phyloP scores from a whole-genome alignment of 2,797 vertebrate genomes.

The Acanthis flammea region DNA sequence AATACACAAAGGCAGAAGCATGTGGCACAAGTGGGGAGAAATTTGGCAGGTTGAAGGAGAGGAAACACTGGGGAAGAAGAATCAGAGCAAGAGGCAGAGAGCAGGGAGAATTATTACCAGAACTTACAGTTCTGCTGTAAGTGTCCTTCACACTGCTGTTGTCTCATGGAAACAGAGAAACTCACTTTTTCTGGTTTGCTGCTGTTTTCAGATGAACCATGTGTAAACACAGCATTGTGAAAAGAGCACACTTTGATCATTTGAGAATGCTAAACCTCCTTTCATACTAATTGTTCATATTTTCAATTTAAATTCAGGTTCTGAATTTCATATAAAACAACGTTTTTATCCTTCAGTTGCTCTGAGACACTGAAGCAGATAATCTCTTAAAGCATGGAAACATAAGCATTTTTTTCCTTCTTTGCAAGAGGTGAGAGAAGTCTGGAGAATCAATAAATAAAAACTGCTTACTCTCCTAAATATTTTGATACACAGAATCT shows the following conservation, averaged over 20 bases:
- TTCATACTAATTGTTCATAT: constrained; percentile 8
- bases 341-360: background rate
- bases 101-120: background rate
- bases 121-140: background rate
- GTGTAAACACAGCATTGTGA: background rate
- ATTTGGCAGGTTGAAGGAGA: background rate
- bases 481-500: background rate
- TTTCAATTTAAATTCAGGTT: background rate
- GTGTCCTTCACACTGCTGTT: background rate
- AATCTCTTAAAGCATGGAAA: background rate
- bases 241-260: background rate
- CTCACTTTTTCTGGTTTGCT: background rate
- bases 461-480: background rate
- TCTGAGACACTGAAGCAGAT: background rate
- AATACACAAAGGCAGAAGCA: background rate
- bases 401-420: background rate
- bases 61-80: background rate
- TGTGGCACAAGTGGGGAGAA: background rate
- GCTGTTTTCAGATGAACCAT: background rate
- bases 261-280: background rate
- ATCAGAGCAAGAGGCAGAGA: background rate
- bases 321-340: background rate
- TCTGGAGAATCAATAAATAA: background rate
- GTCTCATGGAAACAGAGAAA: background rate
- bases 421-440: background rate